phyloP scores from a whole-genome alignment of 1,140 invertebrate genomes.

The Atta colombica region DNA sequence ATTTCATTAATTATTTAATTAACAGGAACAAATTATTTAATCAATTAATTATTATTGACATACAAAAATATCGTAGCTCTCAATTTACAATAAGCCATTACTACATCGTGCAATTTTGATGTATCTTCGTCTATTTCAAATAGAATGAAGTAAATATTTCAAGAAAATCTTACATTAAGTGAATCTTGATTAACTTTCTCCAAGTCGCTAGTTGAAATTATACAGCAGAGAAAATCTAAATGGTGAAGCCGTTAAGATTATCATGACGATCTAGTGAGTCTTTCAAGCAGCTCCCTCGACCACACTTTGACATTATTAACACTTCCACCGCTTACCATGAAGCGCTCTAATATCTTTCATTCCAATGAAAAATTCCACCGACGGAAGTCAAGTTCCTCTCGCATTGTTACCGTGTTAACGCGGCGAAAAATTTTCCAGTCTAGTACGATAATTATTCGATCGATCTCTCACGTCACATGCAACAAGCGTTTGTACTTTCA shows the following conservation, averaged over 20 bases:
- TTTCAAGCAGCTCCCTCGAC: conserved; percentile 39
- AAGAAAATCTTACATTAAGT: background rate
- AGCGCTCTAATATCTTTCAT: conserved; percentile 38
- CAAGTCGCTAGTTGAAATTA: conserved; percentile 33
- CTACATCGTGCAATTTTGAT: background rate
- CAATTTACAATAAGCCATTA: background rate
- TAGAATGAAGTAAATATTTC: background rate
- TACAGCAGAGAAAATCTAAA: conserved; percentile 26
- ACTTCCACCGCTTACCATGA: background rate
- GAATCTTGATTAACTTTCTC: conserved; percentile 40
- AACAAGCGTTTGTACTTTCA: background rate
- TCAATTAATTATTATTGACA: background rate
- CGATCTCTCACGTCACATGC: conserved; percentile 42
- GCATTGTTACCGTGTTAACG: background rate
- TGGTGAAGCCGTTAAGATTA: conserved; percentile 31
- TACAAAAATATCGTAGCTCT: background rate
- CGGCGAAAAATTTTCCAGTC: conserved; percentile 15
- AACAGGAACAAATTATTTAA: background rate
- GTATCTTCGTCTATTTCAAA: background rate
- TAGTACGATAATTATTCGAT: conserved; percentile 33
- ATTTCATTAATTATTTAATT: background rate
- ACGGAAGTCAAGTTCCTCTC: conserved; percentile 3
- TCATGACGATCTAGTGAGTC: conserved; percentile 44
- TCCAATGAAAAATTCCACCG: conserved; percentile 7
- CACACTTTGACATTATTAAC: conserved; percentile 47